Evolutionary conservation across 1,140 invertebrate genomes (phyloP).

Genomic region (Tetramorium parvispinum): DNA sequence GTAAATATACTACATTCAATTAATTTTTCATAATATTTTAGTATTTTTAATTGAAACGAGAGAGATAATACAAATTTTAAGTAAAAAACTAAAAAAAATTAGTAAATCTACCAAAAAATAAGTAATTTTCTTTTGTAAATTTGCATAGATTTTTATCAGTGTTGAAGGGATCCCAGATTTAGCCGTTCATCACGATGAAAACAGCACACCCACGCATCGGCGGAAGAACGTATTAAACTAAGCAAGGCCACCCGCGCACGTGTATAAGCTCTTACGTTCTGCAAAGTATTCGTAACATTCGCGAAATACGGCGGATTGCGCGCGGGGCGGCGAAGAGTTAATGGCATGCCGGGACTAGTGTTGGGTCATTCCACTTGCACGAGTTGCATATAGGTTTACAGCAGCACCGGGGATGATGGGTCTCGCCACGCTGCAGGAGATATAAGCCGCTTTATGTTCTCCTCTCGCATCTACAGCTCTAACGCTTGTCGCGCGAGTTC

Average conservation of each 20-base stretch:
- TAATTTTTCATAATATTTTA: no score
- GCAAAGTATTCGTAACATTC: conserved; percentile 12
- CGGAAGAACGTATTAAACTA: conserved; percentile 17
- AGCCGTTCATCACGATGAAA: background rate
- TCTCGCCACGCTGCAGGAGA: conserved; percentile 26
- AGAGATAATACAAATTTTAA: no score
- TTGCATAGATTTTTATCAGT: no score
- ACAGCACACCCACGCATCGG: background rate
- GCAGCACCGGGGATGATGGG: conserved; percentile 20
- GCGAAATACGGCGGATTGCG: background rate
- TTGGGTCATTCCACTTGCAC: conserved; percentile 62
- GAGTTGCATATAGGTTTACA: conserved; percentile 60
- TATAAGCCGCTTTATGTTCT: conserved; percentile 49
- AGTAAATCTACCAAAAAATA: no score
- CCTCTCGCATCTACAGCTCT: conserved; percentile 45
- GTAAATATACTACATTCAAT: no score
- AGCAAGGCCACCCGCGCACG: background rate
- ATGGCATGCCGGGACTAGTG: conserved; percentile 36
- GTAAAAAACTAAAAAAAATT: no score
- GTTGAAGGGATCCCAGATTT: background rate
- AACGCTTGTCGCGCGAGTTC: conserved; percentile 53
- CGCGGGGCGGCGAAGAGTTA: conserved; percentile 1
- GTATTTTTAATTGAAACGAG: no score
- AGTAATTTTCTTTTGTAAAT: no score
- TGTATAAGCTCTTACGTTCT: background rate